A percentile compares a stretch with the other conserved stretches of the same genome.
phyloP scores from a whole-genome alignment of 2,888 invertebrate genomes.

The Philopedon plagiatum region DNA sequence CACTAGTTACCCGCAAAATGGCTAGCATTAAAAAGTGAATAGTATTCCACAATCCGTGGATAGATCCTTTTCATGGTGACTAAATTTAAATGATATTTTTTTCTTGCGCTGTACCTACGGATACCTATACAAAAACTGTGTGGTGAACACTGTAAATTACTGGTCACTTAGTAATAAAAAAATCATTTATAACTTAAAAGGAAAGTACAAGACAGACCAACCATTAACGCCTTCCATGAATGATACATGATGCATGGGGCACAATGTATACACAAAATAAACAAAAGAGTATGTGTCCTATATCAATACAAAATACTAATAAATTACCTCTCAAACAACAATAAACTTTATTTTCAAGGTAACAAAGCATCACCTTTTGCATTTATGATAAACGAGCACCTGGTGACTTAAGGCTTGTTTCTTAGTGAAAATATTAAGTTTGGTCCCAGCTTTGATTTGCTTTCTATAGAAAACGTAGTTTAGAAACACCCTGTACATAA shows the following conservation, averaged over 20 bases:
- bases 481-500: neutral
- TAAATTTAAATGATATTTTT: too few relatives aligned
- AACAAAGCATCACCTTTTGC: conserved; percentile 38
- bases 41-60: too few relatives aligned
- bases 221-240: conserved; percentile 1
- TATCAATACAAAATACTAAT: conserved; percentile 22
- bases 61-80: too few relatives aligned
- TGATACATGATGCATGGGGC: conserved; percentile 6
- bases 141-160: too few relatives aligned
- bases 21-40: too few relatives aligned
- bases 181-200: neutral
- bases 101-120: too few relatives aligned
- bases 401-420: neutral
- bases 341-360: conserved; percentile 25
- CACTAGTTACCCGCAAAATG: too few relatives aligned
- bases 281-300: conserved; percentile 4
- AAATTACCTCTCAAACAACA: conserved; percentile 28
- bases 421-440: neutral
- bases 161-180: too few relatives aligned
- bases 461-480: too few relatives aligned
- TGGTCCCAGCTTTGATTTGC: too few relatives aligned
- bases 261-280: neutral
- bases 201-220: neutral
- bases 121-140: too few relatives aligned
- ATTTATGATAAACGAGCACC: conserved; percentile 22